phyloP scores from a whole-genome alignment of 1,140 invertebrate species.

The Mizuhopecten yessoensis region DNA sequence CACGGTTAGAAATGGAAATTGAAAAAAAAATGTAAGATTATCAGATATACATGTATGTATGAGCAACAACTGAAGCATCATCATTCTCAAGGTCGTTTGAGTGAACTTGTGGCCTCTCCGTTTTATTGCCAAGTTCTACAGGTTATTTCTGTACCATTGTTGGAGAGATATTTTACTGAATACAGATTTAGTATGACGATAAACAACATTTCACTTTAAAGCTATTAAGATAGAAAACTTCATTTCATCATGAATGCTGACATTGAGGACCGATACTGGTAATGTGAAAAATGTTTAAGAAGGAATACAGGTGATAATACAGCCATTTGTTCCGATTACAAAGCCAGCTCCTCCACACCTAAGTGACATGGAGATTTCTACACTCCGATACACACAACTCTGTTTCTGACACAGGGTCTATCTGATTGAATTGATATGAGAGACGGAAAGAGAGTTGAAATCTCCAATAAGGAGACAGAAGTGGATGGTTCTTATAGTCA shows the following conservation, averaged over 20 bases:
- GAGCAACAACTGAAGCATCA: background rate
- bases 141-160: background rate
- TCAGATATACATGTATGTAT: background rate
- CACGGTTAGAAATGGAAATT: background rate
- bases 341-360: background rate
- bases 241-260: background rate
- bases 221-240: background rate
- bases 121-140: background rate
- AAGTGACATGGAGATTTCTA: background rate
- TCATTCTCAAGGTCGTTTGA: background rate
- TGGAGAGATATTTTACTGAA: background rate
- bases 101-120: background rate
- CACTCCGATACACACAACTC: too few species aligned
- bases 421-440: too few species aligned
- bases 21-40: conserved; percentile 20
- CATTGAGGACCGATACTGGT: background rate
- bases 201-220: background rate
- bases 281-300: too few species aligned
- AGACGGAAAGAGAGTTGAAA: too few species aligned
- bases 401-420: too few species aligned
- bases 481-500: too few species aligned
- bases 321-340: background rate
- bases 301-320: background rate
- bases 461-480: too few species aligned
- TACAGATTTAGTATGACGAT: background rate